These are phyloP conservation scores for Chloebia gouldiae DNA, from an alignment of 2,113 vertebrate species.

Conservation along the genomic window DNA sequence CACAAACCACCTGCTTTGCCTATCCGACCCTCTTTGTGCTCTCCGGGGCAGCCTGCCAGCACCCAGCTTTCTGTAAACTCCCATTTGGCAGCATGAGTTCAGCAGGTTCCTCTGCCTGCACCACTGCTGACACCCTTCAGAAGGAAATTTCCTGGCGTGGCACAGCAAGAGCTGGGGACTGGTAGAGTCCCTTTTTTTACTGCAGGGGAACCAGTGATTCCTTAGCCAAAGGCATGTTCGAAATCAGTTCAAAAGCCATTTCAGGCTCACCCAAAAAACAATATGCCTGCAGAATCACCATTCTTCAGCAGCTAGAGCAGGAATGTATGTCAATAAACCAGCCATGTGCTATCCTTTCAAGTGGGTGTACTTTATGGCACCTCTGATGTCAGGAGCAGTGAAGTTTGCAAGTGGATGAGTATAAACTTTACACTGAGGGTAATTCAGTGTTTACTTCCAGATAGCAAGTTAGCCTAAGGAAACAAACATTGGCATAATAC, in stretches of 20 bases:
- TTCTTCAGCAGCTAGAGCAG: not conserved
- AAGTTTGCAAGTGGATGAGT: not conserved
- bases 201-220: not conserved
- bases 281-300: not conserved
- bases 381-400: not conserved
- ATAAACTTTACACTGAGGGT: not conserved
- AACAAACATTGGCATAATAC: not conserved
- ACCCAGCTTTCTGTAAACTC: not conserved
- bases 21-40: not conserved
- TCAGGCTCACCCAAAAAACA: not conserved
- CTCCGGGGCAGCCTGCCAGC: not conserved
- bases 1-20: not conserved
- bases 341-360: not conserved
- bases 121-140: not conserved
- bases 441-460: conserved; percentile 10
- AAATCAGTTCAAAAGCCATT: not conserved
- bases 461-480: conserved; percentile 10
- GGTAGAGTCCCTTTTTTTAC: not conserved
- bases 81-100: not conserved
- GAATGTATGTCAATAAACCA: not conserved
- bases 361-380: not conserved
- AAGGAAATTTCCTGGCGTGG: not conserved
- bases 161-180: not conserved
- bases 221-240: not conserved
- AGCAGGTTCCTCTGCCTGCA: not conserved